Conservation (phyloP, 2,113 vertebrate genomes). For the Nothoprocta pentlandii region DNA sequence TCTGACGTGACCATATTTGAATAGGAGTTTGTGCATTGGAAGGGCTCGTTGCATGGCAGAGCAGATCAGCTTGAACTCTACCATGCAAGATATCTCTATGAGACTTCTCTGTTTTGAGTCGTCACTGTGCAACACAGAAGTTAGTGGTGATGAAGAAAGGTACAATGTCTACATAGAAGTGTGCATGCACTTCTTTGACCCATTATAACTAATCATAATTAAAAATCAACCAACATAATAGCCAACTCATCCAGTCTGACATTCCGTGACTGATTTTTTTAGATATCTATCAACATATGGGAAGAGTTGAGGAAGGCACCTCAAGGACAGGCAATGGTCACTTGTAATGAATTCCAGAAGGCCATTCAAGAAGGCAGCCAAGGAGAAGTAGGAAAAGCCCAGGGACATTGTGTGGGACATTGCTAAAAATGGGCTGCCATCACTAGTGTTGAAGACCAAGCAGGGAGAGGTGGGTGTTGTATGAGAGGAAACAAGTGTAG, state of each 20-base stretch:
- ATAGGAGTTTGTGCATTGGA: not conserved
- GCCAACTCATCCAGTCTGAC: not conserved
- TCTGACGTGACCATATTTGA: not conserved
- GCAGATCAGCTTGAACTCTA: not conserved
- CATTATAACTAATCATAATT: not conserved
- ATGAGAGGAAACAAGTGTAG: not conserved
- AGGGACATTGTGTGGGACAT: not conserved
- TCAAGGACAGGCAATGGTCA: not conserved
- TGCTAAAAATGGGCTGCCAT: not conserved
- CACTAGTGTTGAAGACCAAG: not conserved
- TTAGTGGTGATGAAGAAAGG: not conserved
- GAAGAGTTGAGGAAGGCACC: not conserved
- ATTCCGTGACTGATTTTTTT: not conserved
- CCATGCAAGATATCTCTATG: not conserved
- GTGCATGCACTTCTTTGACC: not conserved
- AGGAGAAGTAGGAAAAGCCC: not conserved
- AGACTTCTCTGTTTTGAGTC: not conserved
- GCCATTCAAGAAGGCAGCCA: not conserved
- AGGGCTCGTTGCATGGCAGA: not conserved
- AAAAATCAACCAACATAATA: not conserved
- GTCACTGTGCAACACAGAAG: not conserved
- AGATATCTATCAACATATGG: not conserved
- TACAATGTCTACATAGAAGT: not conserved
- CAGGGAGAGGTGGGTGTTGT: not conserved
- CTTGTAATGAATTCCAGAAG: not conserved